These are phyloP conservation scores for Urocyon cinereoargenteus DNA, from an alignment of 2,797 vertebrate species.

Conservation along the genomic window DNA sequence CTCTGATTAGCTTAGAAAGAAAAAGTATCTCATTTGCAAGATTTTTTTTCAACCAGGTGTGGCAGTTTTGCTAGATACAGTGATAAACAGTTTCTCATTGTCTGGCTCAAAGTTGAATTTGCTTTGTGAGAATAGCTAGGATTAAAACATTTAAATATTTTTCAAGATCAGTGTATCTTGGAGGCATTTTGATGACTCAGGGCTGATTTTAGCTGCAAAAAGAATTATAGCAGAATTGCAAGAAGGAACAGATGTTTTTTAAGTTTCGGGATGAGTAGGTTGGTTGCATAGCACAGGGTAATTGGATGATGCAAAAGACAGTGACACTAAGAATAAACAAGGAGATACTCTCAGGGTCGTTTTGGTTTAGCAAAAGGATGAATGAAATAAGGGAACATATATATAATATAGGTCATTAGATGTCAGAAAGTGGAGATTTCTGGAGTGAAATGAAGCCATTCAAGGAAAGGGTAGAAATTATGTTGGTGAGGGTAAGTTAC, in stretches of 20 bases:
- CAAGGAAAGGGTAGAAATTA: neutral
- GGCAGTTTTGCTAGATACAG: slow-evolving; percentile 75
- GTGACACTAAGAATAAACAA: slow-evolving; percentile 62
- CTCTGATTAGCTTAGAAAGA: slow-evolving; percentile 76
- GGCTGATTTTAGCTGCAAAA: slow-evolving; percentile 75
- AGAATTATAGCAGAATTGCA: slow-evolving; percentile 66
- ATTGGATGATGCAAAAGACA: slow-evolving; percentile 57
- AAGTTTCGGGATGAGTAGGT: slow-evolving; percentile 73
- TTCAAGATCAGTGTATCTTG: slow-evolving; percentile 69
- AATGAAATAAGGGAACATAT: slow-evolving; percentile 55
- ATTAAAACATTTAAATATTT: slow-evolving; percentile 74
- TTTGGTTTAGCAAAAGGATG: slow-evolving; percentile 61
- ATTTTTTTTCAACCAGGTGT: slow-evolving; percentile 63
- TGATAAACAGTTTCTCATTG: slow-evolving; percentile 75
- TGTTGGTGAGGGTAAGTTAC: neutral
- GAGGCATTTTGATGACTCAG: slow-evolving; percentile 79
- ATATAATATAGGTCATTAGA: neutral
- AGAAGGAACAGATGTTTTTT: slow-evolving; percentile 73
- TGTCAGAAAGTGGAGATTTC: neutral
- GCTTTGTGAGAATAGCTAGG: slow-evolving; percentile 64
- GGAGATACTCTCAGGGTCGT: neutral
- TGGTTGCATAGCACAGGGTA: slow-evolving; percentile 72
- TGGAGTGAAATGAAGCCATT: fast-evolving
- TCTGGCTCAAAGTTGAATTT: slow-evolving; percentile 66
- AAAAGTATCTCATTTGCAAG: slow-evolving; percentile 73